Percentiles rank a stretch among this genome's conserved stretches.
Conservation (phyloP, 2,888 invertebrate genomes). For the Agrochola macilenta region DNA sequence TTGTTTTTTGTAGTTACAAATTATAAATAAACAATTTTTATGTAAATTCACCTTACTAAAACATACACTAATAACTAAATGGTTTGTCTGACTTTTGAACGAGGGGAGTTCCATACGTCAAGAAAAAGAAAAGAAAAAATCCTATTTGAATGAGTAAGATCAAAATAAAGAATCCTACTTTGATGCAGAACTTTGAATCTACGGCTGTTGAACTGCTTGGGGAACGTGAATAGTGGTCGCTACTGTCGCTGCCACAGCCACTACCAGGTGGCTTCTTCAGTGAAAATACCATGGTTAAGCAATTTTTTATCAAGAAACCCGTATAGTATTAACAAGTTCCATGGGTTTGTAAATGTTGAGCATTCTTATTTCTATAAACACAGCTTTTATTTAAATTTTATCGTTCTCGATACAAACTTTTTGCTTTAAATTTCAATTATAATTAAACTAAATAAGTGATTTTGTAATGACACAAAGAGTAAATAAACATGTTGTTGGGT, state of each 20-base stretch:
- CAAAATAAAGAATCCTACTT: conserved; percentile 66
- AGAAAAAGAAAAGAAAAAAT: conserved; percentile 69
- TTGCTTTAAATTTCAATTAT: neutral
- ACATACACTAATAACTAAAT: conserved; percentile 9
- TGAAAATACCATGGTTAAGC: conserved; percentile 67
- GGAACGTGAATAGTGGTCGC: neutral
- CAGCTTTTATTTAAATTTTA: neutral
- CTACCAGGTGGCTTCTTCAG: conserved; percentile 67
- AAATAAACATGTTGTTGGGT: conserved; percentile 25
- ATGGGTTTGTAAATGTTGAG: conserved; percentile 17
- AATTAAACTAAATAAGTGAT: conserved; percentile 8
- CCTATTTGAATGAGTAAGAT: conserved; percentile 75
- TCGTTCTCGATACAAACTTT: neutral
- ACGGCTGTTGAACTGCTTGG: conserved; percentile 21
- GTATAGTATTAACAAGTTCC: conserved; percentile 13
- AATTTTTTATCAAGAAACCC: conserved; percentile 11
- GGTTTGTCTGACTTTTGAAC: neutral
- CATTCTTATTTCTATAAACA: conserved; percentile 40
- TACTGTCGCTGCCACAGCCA: conserved; percentile 21
- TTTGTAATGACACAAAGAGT: conserved; percentile 22
- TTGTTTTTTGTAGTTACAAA: conserved; percentile 28
- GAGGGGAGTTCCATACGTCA: conserved; percentile 38
- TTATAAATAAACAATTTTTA: conserved; percentile 23
- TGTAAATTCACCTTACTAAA: conserved; percentile 27
- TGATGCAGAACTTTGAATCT: conserved; percentile 74